Evolutionary conservation across 2,113 vertebrate genomes (phyloP), one percentile per base, ranked within the genome.

Genomic region (Embiotoca jacksoni): DNA sequence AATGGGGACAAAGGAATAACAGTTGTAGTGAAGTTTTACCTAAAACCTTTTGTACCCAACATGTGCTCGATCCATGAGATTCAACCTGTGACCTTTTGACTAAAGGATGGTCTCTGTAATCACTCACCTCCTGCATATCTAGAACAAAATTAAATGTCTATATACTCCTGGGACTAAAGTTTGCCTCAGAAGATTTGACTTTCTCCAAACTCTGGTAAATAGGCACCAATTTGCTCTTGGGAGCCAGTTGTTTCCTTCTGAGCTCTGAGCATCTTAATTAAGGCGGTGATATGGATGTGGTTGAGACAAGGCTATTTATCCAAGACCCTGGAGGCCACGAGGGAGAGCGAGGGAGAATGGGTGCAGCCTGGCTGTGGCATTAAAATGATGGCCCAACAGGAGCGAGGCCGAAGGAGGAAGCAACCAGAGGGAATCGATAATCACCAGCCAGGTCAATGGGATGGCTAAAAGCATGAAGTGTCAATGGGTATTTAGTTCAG

Each of bases 401-500:
- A 72, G 73, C 35, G 23, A 66, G 72, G 52, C 44, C 23, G 77
- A 46, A 75, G 60, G 70, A 83, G 75, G 78, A 83, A 87, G 73
- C 61, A 23, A 84, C 82, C 57, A 11, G 16, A 63, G 75, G 78
- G 78, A 90, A 94, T 92, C 92, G 59, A 94, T 94, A 90, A 93
- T 86, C 87, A 72, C 84, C 87, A 81, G 69, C 81, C 86, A 81
- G 92, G 91, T 91, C 92, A 94, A 91, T 93, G 83, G 72, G 66
- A 91, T 66, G 66, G 67, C 84, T 89, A 89, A 93, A 92, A 91
- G 89, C 84, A 91, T 84, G 88, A 86, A 75, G 90, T 92, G 90
- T 92, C 91, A 91, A 93, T 93, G 86, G 91, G 70, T 88, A 91
- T 93, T 93, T 91, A 93, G 88, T 89, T 90, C 78, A 76, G 78